These are phyloP conservation scores for Phaonia tiefii DNA, from an alignment of 2,888 invertebrate species.

Conservation along the genomic window DNA sequence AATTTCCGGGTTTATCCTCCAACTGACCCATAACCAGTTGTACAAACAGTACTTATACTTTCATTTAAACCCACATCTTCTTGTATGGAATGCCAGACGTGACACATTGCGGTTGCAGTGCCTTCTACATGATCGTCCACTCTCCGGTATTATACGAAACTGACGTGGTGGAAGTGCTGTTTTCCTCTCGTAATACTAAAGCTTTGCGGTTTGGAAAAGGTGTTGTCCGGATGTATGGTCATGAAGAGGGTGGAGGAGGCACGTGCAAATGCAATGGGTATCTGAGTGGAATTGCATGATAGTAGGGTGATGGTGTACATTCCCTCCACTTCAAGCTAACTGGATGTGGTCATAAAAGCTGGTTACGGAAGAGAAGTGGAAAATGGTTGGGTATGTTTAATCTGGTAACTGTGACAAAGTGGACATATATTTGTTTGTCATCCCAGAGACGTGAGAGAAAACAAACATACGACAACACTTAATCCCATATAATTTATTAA, in stretches of 20 bases:
- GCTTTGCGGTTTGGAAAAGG: constrained; percentile 33
- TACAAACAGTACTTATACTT: constrained; percentile 33
- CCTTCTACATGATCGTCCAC: constrained; percentile 19
- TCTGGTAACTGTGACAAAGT: constrained; percentile 45
- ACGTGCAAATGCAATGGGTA: neutral
- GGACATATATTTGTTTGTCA: constrained; percentile 12
- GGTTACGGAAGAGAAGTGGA: neutral
- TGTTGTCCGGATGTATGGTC: constrained; percentile 10
- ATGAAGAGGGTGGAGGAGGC: neutral
- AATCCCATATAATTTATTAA: constrained; percentile 66
- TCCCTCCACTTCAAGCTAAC: too few relatives aligned
- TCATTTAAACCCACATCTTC: constrained; percentile 44
- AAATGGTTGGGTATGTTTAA: too few relatives aligned
- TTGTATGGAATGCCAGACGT: constrained; percentile 53
- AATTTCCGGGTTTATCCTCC: constrained; percentile 63
- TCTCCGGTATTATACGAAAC: neutral
- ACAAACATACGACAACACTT: constrained; percentile 58
- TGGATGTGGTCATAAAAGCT: too few relatives aligned
- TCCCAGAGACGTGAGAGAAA: neutral
- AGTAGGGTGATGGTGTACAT: neutral
- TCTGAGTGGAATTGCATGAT: neutral
- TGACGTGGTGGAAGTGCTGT: constrained; percentile 19
- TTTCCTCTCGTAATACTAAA: constrained; percentile 40
- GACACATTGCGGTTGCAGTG: constrained; percentile 59
- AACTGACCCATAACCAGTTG: constrained; percentile 62